phyloP scores from a whole-genome alignment of 2,888 invertebrate species.

The Digitonthophagus gazella region DNA sequence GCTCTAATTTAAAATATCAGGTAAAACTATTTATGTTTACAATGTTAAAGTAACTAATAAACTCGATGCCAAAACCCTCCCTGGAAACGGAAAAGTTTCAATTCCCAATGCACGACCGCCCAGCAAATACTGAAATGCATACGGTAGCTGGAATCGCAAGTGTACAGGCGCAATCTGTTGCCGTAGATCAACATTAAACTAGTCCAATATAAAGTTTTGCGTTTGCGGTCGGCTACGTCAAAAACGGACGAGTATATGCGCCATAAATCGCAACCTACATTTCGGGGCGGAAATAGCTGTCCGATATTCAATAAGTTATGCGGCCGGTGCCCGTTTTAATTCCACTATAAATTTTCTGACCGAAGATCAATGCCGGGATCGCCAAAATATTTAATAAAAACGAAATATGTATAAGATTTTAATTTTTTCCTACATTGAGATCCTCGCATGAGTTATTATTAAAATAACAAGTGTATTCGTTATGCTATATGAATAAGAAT shows the following conservation, averaged over 20 bases:
- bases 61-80: not conserved
- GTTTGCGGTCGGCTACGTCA: not conserved
- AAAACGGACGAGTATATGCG: slow-evolving; percentile 13
- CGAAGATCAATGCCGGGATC: not conserved
- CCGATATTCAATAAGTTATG: slow-evolving; percentile 16
- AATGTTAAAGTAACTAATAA: not conserved
- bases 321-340: slow-evolving; percentile 7
- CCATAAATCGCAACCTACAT: slow-evolving; percentile 13
- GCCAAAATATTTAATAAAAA: not conserved
- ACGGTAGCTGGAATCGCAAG: not conserved
- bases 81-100: not conserved
- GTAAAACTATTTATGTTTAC: not conserved
- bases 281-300: slow-evolving; percentile 8
- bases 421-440: too few relatives aligned
- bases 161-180: not conserved
- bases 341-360: slow-evolving; percentile 6
- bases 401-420: too few relatives aligned
- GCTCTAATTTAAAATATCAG: too few relatives aligned
- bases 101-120: not conserved
- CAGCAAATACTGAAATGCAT: not conserved
- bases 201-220: slow-evolving; percentile 6
- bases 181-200: slow-evolving; percentile 11
- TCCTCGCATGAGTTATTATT: too few relatives aligned
- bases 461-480: not conserved
- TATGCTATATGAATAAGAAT: too few relatives aligned